Percentiles rank a stretch among this genome's conserved stretches.
These are phyloP conservation scores for Gulo gulo DNA, from an alignment of 2,113 vertebrate genomes.

Conservation along the genomic window DNA sequence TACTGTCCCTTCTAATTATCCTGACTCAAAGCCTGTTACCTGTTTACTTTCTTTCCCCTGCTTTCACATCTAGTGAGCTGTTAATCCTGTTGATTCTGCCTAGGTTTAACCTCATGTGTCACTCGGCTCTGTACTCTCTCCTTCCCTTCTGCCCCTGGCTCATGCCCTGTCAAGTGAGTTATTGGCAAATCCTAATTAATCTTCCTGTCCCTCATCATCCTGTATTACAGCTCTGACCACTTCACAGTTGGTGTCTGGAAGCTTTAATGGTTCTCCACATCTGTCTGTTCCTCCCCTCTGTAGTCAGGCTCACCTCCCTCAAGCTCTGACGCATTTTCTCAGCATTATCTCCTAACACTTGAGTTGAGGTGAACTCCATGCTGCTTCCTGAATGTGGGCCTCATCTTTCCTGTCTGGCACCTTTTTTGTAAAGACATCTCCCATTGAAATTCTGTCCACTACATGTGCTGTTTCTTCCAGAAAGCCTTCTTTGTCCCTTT, in stretches of 20 bases:
- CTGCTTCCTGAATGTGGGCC: background rate
- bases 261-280: background rate
- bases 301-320: background rate
- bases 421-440: background rate
- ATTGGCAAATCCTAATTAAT: background rate
- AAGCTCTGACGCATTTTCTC: background rate
- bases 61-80: background rate
- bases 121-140: background rate
- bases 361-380: background rate
- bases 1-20: background rate
- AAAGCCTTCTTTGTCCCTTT: background rate
- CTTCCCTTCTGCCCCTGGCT: background rate
- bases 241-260: background rate
- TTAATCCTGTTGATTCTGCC: background rate
- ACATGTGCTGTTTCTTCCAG: background rate
- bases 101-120: background rate
- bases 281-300: background rate
- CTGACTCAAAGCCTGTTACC: background rate
- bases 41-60: background rate
- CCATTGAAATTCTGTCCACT: background rate
- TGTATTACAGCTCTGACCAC: background rate
- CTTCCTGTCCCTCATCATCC: background rate
- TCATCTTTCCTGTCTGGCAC: background rate
- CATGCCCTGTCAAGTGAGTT: background rate
- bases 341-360: background rate